These are phyloP conservation scores for Palythoa caribaeorum DNA, from an alignment of 92 coral and sea anemone genomes.

Conservation along the genomic window DNA sequence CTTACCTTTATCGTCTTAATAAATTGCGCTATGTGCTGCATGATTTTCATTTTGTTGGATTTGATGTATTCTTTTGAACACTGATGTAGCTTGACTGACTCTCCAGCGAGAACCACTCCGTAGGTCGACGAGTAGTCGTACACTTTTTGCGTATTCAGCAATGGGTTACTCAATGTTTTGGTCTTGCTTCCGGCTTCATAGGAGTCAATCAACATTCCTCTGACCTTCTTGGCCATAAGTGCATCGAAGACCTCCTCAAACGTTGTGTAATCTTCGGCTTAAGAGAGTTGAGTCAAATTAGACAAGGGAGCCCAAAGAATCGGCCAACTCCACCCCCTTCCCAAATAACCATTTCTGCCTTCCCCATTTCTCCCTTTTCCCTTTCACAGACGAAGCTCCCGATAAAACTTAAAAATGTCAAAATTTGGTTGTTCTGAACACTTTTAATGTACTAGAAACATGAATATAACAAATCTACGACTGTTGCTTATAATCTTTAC, in stretches of 20 bases:
- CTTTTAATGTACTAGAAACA: not conserved
- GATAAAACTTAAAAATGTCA: not conserved
- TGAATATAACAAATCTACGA: too few relatives aligned
- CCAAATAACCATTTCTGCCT: not conserved
- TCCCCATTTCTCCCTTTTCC: not conserved
- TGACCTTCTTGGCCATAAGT: conserved; percentile 27
- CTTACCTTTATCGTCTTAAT: conserved; percentile 18
- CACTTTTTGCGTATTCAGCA: conserved; percentile 30
- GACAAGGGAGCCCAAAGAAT: not conserved
- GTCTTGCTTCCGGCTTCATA: conserved; percentile 49
- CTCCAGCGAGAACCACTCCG: conserved; percentile 39
- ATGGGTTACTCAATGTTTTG: conserved; percentile 25
- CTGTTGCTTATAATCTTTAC: too few relatives aligned
- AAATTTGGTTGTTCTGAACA: not conserved
- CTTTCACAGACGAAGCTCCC: not conserved
- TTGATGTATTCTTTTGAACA: conserved; percentile 41
- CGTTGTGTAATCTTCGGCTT: conserved; percentile 28
- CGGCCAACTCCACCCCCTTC: not conserved
- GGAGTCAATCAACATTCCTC: conserved; percentile 37
- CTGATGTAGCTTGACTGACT: conserved; percentile 39
- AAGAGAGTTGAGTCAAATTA: not conserved
- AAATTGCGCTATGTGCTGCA: conserved; percentile 17
- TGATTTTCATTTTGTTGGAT: conserved; percentile 37
- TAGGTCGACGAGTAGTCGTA: conserved; percentile 42
- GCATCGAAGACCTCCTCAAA: conserved; percentile 32